Base-by-base conservation (phyloP, 2,888 invertebrate genomes). In the Cynaeus angustus region DNA sequence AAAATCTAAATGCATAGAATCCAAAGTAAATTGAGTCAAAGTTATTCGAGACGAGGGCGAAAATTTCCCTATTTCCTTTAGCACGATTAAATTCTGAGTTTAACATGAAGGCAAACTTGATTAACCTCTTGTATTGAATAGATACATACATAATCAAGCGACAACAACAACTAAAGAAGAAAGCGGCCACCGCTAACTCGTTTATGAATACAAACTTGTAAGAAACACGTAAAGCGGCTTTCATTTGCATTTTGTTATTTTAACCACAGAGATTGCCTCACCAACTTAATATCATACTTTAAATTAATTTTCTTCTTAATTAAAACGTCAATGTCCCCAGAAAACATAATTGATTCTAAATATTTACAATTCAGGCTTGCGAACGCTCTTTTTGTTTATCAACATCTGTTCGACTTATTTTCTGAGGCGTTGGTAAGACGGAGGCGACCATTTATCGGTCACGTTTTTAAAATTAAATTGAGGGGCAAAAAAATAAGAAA, bases 211-310 rank as follows among this genome's bases (percentile, higher is more conserved):
- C 73, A 76, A 79, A 78, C 76, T 76, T 75, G 74, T 74, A 72
- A 79, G 77, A 75, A 76, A 78, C 74, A 76, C 75, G 74, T 72
- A 77, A 77, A 76, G 62, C 72, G 73, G 71, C 71, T 70, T 75
- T 76, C 75, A 78, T 79, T 79, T 79, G 78, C 78, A 79, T 78
- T 66, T 75, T 75, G 78, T 75, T 76, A 77, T 77, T 76, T 68
- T 61, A 72, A 73, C 71, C 74, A 68, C 72, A 61, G 68, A 74
- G 76, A 77, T 78, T 77, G 77, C 74, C 74, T 75, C 58, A 37
- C 41, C 45, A 53, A 67, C 67, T 70, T 70, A 70, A 70, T 70
- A 67, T 71, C 50, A 64, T 61, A 64, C 56, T 56, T 68, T 56
- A 68, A 68, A 64, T 68, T 43, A 68, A 68, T 62, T 68, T 68